Evolutionary conservation across 2,797 vertebrate species (phyloP), one percentile per base, ranked within the genome.

Genomic region (Dryobates pubescens): DNA sequence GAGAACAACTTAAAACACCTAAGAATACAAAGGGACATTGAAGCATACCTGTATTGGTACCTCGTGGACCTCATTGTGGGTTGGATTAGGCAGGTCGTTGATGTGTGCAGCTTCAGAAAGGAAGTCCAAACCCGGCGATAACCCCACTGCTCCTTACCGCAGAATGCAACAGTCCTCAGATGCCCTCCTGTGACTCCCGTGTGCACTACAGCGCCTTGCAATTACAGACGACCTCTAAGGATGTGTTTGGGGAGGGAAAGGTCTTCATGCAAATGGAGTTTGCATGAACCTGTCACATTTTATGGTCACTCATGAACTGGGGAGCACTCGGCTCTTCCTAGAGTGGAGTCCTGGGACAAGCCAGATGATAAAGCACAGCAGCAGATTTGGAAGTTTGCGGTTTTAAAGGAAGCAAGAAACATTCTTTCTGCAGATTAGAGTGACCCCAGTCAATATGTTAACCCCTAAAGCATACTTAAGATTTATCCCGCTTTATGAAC

Each of bases 141-240:
- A 3, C 2, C n/a, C 30, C 10, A 1, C 1, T 2, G 75, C 64
- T 12, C 14, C 0, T 3, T 3, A 6, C 1, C 32, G 4, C 24
- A 2, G 54, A 9, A 76, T 89, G 72, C 74, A 9, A 5, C 65
- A 36, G 97, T 94, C 95, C 90, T 94, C 86, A 74, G 76, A 51
- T 97, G 97, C 96, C 97, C 92, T 92, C 97, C 74, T 82, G 97
- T 92, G 97, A 77, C 73, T 76, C 6, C 67, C 11, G 7, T 1
- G 15, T 2, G 67, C 64, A 83, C 67, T 68, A 2, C 61, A 76
- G 22, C 10, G 17, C 51, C 56, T 26, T 8, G 23, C 7, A 27
- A 4, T 20, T 0, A 4, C 8, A 14, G 24, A 7, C 2, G 8
- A 20, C 18, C 32, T 3, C 45, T 0, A 8, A 20, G 32, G 38